A percentile compares a stretch with the other conserved stretches of the same genome.
Evolutionary conservation across 2,113 vertebrate genomes (phyloP).

Genomic region (Triplophysa rosa): DNA sequence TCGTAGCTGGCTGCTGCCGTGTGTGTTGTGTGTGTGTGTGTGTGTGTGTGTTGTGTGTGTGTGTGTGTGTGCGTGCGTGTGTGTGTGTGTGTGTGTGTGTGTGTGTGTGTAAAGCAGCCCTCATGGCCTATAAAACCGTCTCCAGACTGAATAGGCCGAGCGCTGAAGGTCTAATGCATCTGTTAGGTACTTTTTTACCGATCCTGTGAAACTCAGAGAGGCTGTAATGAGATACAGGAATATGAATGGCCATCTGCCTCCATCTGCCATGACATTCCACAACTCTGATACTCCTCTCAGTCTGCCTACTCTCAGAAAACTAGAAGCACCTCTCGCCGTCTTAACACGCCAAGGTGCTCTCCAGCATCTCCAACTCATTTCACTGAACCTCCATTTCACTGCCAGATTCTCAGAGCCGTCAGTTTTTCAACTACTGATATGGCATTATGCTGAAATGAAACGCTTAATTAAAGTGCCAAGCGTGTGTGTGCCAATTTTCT

Average conservation of each 20-base stretch:
- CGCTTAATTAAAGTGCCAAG: conserved; percentile 9
- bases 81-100: conserved; percentile 29
- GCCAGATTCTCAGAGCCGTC: neutral
- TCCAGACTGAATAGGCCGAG: conserved; percentile 23
- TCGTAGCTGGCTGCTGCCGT: too few species aligned
- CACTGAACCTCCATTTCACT: neutral
- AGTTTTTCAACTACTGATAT: neutral
- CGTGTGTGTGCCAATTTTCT: neutral
- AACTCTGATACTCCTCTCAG: conserved; percentile 38
- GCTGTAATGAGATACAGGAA: conserved; percentile 58
- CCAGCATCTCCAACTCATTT: conserved; percentile 33
- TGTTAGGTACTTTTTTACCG: conserved; percentile 55
- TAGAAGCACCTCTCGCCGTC: conserved; percentile 27
- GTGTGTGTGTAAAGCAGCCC: conserved; percentile 38
- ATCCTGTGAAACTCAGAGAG: conserved; percentile 55
- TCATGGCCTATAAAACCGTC: conserved; percentile 42
- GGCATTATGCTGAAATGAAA: conserved; percentile 25
- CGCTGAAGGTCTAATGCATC: conserved; percentile 54
- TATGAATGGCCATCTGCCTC: conserved; percentile 61
- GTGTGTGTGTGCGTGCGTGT: conserved; percentile 27
- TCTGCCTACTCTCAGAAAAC: conserved; percentile 31
- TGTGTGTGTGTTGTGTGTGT: too few species aligned
- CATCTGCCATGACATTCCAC: conserved; percentile 46
- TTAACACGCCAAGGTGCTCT: conserved; percentile 10
- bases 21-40: conserved; percentile 25